Percentiles rank a stretch among this genome's conserved stretches.
Conservation (phyloP, 2,888 invertebrate genomes). For the Operophtera brumata region DNA sequence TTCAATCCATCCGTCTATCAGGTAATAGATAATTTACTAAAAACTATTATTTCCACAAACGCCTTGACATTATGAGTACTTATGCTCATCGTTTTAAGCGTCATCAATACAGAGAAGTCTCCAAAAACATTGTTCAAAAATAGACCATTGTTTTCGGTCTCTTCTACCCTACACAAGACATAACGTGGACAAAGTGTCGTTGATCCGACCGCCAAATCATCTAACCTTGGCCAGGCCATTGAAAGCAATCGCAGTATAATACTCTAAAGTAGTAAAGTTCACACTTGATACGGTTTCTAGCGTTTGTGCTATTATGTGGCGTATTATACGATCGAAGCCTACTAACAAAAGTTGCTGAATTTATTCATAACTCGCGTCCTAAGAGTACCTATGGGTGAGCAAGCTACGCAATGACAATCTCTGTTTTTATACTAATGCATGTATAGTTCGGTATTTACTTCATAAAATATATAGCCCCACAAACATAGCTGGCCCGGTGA, state of each 20-base stretch:
- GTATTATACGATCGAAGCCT: slow-evolving; percentile 35
- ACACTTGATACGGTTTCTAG: slow-evolving; percentile 31
- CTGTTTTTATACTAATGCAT: too few species aligned
- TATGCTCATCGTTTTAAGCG: not conserved
- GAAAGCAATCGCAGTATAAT: slow-evolving; percentile 7
- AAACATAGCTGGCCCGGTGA: too few species aligned
- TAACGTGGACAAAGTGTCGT: slow-evolving; percentile 24
- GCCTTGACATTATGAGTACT: not conserved
- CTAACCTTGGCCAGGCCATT: slow-evolving; percentile 38
- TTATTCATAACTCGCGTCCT: slow-evolving; percentile 7
- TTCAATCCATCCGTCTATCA: too few species aligned
- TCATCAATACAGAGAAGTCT: not conserved
- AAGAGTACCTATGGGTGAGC: not conserved
- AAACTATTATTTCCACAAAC: too few species aligned
- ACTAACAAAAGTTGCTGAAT: slow-evolving; percentile 14
- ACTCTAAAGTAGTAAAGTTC: slow-evolving; percentile 20
- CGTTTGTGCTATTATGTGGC: slow-evolving; percentile 39
- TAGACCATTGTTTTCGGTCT: slow-evolving; percentile 37
- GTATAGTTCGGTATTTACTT: too few species aligned
- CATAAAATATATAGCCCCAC: too few species aligned
- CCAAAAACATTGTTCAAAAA: slow-evolving; percentile 10
- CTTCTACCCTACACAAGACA: slow-evolving; percentile 21
- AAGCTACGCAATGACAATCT: not conserved
- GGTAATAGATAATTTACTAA: too few species aligned
- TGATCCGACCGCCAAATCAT: slow-evolving; percentile 26